These are phyloP conservation scores for Hippocampus mohnikei DNA, from an alignment of 2,113 vertebrate species.

Conservation along the genomic window DNA sequence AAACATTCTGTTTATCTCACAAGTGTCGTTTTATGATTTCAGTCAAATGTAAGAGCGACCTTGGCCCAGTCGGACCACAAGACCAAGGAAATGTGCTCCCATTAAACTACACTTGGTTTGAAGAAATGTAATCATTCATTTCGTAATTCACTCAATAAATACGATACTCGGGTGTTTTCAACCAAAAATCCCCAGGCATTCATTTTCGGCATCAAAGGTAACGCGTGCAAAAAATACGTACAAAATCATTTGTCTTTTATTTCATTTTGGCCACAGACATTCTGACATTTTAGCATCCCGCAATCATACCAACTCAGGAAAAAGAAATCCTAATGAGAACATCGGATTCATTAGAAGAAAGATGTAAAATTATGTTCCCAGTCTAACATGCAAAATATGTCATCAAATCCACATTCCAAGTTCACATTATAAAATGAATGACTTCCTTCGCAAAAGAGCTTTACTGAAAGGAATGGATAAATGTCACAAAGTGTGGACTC, in stretches of 20 bases:
- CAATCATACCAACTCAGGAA: background rate
- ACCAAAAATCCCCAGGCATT: conserved; percentile 3
- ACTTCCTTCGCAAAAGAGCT: background rate
- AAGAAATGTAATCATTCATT: conserved; percentile 48
- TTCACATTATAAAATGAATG: background rate
- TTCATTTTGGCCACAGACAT: background rate
- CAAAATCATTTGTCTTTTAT: background rate
- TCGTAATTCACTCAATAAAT: conserved; percentile 78
- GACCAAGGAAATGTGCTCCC: conserved; percentile 88
- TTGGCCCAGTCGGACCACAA: conserved; percentile 90
- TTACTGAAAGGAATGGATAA: background rate
- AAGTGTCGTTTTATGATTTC: conserved; percentile 99
- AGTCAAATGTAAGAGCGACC: conserved; percentile 97
- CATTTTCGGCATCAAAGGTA: background rate
- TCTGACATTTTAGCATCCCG: background rate
- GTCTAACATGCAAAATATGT: background rate
- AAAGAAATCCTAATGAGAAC: background rate
- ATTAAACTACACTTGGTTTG: conserved; percentile 84
- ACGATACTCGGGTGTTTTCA: conserved; percentile 58
- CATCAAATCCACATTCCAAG: background rate
- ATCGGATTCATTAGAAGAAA: background rate
- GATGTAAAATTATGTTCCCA: background rate
- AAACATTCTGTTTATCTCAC: conserved; percentile 99
- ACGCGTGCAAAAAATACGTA: background rate
- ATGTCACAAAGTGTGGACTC: background rate